Conservation (phyloP, 2,888 invertebrate genomes). For the Ichneumoninae sp. region DNA sequence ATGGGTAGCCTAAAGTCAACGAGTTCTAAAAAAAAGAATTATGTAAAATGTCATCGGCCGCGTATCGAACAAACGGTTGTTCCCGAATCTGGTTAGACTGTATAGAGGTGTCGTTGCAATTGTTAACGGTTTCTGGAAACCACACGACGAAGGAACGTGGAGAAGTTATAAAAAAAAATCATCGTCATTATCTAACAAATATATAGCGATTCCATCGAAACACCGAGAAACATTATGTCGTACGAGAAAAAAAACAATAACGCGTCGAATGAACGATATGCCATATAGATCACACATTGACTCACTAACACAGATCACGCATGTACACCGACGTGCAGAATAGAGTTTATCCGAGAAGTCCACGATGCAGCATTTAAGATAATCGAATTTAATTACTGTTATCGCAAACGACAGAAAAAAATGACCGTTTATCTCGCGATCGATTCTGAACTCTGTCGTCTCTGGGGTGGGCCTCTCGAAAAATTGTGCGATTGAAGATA, state of each 20-base stretch:
- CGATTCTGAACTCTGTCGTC: neutral
- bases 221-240: slow-evolving; percentile 9
- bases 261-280: slow-evolving; percentile 55
- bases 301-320: slow-evolving; percentile 14
- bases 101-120: slow-evolving; percentile 19
- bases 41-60: slow-evolving; percentile 37
- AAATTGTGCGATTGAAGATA: neutral
- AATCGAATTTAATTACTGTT: slow-evolving; percentile 62
- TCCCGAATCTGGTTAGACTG: slow-evolving; percentile 18
- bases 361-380: slow-evolving; percentile 72
- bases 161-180: neutral
- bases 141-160: neutral
- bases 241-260: slow-evolving; percentile 9
- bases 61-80: slow-evolving; percentile 35
- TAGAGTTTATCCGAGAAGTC: slow-evolving; percentile 70
- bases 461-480: neutral
- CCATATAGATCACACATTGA: slow-evolving; percentile 51
- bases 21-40: slow-evolving; percentile 30
- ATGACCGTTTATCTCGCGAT: neutral
- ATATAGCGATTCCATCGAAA: slow-evolving; percentile 40
- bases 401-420: slow-evolving; percentile 29
- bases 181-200: slow-evolving; percentile 28
- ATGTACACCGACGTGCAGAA: slow-evolving; percentile 69
- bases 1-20: slow-evolving; percentile 53
- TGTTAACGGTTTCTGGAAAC: slow-evolving; percentile 13